Evolutionary conservation across 2,888 invertebrate genomes (phyloP), one percentile per base, ranked within the genome.

Genomic region (Cactoblastis cactorum): DNA sequence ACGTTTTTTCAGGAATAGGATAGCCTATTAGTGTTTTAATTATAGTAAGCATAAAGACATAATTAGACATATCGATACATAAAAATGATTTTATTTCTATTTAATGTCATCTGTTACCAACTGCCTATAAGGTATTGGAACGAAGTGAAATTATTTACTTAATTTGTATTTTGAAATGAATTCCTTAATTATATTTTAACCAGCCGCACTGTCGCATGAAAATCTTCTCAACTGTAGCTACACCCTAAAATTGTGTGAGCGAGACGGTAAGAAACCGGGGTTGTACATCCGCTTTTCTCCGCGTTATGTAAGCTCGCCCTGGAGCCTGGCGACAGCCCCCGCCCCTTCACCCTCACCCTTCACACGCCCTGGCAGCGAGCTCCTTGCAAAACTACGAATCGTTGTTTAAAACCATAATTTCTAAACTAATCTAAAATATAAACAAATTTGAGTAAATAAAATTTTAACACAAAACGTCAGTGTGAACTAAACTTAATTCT

Each of bases 271-370:
- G 69, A 58, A 61, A 62, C 70, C 71, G 67, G 76, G 76, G 78
- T 60, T 64, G 75, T 78, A 82, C 83, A 81, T 84, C 85, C 86
- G 85, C 78, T 86, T 84, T 83, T 74, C 87, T 80, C 85, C 53
- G 66, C 75, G 83, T 89, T 89, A 89, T 83, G 82, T 88, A 89
- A 89, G 88, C 84, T 82, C 83, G 73, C 81, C 81, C 83, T 76
- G 85, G 85, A 85, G 84, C 85, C 80, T 77, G 81, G 78, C 74
- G 69, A 67, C 63, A 56, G 33, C 58, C 49, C 53, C 51, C 54
- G 35, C 52, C 52, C 51, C 54, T 46, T 41, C 57, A 39, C 47
- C 58, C 56, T 57, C 22, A 47, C 54, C 61, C 60, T 58, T 51
- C 51, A 47, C 43, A 53, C 53, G 53, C 61, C 58, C 55, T 41